These are phyloP conservation scores for Bagarius yarrelli DNA, from an alignment of 2,113 vertebrate genomes.

Conservation along the genomic window DNA sequence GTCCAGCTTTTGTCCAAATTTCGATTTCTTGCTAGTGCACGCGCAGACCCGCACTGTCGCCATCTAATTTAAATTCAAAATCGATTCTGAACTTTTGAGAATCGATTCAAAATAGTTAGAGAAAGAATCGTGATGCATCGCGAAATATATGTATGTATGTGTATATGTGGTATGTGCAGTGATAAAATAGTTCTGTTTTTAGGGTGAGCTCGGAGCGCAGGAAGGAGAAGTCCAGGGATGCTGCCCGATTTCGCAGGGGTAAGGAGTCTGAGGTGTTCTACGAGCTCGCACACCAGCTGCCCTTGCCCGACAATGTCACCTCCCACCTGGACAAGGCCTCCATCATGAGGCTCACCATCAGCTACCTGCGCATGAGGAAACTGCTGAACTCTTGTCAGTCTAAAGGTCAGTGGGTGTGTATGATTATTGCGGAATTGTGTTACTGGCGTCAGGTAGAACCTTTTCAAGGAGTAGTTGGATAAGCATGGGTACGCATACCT, in stretches of 20 bases:
- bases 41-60: too few relatives aligned
- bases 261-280: constrained; percentile 97
- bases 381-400: constrained; percentile 45
- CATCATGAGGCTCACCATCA: constrained; percentile 94
- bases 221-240: constrained; percentile 97
- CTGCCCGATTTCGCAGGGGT: constrained; percentile 88
- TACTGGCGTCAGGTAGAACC: background rate
- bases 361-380: constrained; percentile 89
- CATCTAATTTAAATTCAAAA: too few relatives aligned
- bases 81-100: too few relatives aligned
- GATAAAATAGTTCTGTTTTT: background rate
- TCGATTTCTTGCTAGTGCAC: too few relatives aligned
- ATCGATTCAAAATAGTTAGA: too few relatives aligned
- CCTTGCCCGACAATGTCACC: constrained; percentile 90
- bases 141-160: too few relatives aligned
- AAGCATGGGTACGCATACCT: too few relatives aligned
- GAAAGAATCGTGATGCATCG: too few relatives aligned
- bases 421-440: background rate
- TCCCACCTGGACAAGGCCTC: constrained; percentile 97
- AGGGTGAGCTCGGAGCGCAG: constrained; percentile 59
- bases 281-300: constrained; percentile 92
- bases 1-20: too few relatives aligned
- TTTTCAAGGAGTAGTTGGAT: background rate
- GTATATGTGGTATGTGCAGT: background rate
- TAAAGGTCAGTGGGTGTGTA: background rate